phyloP scores from a whole-genome alignment of 1,140 invertebrate species.

The Procambarus virginalis region DNA sequence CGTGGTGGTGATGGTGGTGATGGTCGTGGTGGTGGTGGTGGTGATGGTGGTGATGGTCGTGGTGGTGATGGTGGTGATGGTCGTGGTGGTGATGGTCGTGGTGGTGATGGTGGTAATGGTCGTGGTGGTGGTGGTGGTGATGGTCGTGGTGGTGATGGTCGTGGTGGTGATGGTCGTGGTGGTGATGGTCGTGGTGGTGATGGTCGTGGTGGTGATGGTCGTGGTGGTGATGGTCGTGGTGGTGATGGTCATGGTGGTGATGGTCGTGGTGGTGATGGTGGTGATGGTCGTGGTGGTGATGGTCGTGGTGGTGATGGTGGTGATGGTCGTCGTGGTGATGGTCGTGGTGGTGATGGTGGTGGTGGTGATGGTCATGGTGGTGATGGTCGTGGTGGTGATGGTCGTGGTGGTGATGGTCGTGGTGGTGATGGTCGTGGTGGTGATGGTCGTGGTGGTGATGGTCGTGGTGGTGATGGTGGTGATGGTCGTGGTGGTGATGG shows the following conservation, averaged over 20 bases:
- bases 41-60: neutral
- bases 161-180: neutral
- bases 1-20: neutral
- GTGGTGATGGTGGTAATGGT: too few species aligned
- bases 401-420: neutral
- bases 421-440: too few species aligned
- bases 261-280: neutral
- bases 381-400: neutral
- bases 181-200: neutral
- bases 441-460: too few species aligned
- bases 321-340: neutral
- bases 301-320: neutral
- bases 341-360: neutral
- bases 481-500: too few species aligned
- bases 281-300: neutral
- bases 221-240: neutral
- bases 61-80: neutral
- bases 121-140: too few species aligned
- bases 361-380: neutral
- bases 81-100: neutral
- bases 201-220: neutral
- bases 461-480: too few species aligned
- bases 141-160: neutral
- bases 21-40: neutral
- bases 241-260: neutral